Base-by-base conservation (phyloP, 2,888 invertebrate genomes). In the Marasmarcha lunaedactyla region DNA sequence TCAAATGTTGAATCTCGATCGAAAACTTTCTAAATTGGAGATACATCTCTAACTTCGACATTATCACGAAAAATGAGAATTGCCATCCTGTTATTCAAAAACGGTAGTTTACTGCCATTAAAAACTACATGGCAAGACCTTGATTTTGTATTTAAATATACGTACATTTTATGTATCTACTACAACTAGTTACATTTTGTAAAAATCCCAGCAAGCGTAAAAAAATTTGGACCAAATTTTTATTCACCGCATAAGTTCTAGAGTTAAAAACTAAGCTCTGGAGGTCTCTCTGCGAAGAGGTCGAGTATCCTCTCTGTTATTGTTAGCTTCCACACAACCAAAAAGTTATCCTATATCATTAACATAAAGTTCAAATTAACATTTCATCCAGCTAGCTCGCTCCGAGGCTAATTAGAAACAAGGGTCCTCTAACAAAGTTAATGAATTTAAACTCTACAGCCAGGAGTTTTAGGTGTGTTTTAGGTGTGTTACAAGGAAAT, bases 361-460 rank as follows among this genome's bases (percentile, higher is more conserved):
- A n/a, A 5, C 9, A 1, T 41, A 45, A 41, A 42, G 46, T 38
- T 33, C 42, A 51, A 42, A 51, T 46, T 58, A 36, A 43, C 42
- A 41, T 42, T 43, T 14, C 34, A 37, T 15, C 33, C 35, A 36
- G 46, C 51, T 54, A 59, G 57, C 60, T 61, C 61, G 65, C 72
- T 76, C 74, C 71, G 67, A 76, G 67, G 79, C 79, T 81, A 79
- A 79, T 79, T 77, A 79, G 73, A 60, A 58, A 51, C 62, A 54
- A 61, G 67, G 63, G 71, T 62, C 59, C 53, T 49, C 47, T 52
- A 49, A 50, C 40, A 26, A 26, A 25, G 38, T 43, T 52, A 54
- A 54, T 51, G 54, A 72, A 57, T 63, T 58, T 62, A 48, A 54
- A 54, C 67, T 52, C 49, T 71, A 63, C 46, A 37, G 33, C 44